Evolutionary conservation across 1,140 invertebrate species (phyloP).

Genomic region (Goniozus legneri): DNA sequence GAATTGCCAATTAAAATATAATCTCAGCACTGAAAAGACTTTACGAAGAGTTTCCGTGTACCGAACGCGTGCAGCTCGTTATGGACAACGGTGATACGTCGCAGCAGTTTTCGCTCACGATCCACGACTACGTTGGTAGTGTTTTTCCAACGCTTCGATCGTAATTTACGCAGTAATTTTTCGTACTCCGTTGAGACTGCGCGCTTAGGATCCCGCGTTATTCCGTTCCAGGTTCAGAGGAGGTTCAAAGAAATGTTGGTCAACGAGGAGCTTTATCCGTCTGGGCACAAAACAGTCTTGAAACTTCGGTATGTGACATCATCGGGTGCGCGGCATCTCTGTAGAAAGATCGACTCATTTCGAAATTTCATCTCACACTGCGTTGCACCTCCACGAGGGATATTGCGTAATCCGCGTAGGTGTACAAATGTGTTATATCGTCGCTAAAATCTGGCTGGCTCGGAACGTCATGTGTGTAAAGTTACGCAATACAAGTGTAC

Average conservation of each 20-base stretch:
- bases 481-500: background rate
- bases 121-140: too few species aligned
- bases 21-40: too few species aligned
- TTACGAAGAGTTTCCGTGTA: too few species aligned
- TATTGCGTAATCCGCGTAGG: background rate
- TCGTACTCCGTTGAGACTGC: conserved; percentile 22
- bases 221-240: background rate
- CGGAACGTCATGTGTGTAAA: background rate
- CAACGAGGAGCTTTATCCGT: conserved; percentile 39
- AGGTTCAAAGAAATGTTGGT: conserved; percentile 21
- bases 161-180: conserved; percentile 47
- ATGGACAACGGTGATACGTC: too few species aligned
- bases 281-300: conserved; percentile 40
- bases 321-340: too few species aligned
- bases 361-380: too few species aligned
- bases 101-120: too few species aligned
- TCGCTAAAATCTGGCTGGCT: background rate
- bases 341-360: too few species aligned
- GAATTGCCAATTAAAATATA: too few species aligned
- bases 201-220: background rate
- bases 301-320: conserved; percentile 34
- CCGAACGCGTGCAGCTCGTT: too few species aligned
- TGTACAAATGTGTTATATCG: background rate
- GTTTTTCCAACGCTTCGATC: too few species aligned
- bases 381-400: too few species aligned